Percentiles rank a stretch among this genome's conserved stretches.
These are phyloP conservation scores for Oreochromis aureus DNA, from an alignment of 2,113 vertebrate genomes.

Conservation along the genomic window DNA sequence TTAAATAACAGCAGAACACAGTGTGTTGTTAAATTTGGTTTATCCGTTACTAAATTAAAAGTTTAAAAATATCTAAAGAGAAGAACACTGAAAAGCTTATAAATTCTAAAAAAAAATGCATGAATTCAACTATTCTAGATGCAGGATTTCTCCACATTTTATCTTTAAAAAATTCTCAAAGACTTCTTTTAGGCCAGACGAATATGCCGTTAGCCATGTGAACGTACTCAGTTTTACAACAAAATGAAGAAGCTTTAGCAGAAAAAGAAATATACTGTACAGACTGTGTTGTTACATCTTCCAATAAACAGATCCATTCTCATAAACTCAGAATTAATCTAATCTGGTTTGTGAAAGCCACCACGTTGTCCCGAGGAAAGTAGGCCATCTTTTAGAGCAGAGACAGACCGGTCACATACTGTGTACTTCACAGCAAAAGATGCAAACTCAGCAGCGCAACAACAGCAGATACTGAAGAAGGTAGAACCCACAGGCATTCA, in stretches of 20 bases:
- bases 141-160: neutral
- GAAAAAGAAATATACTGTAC: neutral
- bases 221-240: neutral
- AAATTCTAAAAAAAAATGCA: rapidly evolving
- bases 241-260: neutral
- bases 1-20: neutral
- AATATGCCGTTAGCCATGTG: neutral
- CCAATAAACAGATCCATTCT: neutral
- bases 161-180: neutral
- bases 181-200: neutral
- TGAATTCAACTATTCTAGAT: neutral
- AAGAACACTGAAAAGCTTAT: neutral
- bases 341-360: neutral
- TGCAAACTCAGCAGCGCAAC: too few species aligned
- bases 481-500: neutral
- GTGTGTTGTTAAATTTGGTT: neutral
- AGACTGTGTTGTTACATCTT: neutral
- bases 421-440: too few species aligned
- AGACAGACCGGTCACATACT: rapidly evolving
- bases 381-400: too few species aligned
- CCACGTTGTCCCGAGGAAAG: rapidly evolving
- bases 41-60: neutral
- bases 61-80: neutral
- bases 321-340: neutral
- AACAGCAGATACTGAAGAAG: rapidly evolving